Evolutionary conservation across 2,888 invertebrate species (phyloP), one percentile per base, ranked within the genome.

Genomic region (Cephus nigrinus): DNA sequence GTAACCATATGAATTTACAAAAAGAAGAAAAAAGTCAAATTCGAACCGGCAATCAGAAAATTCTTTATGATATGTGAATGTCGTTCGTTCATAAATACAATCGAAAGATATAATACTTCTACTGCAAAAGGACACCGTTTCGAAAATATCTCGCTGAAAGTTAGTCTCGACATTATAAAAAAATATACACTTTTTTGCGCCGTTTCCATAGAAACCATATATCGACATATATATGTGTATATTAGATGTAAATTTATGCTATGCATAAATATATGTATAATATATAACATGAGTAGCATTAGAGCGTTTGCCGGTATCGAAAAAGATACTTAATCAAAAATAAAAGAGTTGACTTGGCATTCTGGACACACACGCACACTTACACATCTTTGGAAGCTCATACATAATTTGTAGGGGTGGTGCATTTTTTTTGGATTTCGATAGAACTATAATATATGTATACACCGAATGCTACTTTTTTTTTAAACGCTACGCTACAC

Each of bases 311-410:
- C 55, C 55, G 55, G 55, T 15, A 23, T 55, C 55, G 23, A 23
- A 9, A 55, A 23, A 9, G 9, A 55, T 55, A 23, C 9, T 12
- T 11, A 71, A 31, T 9, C 31, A 15, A 80, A 80, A 78, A 81
- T 77, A 75, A 80, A 82, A 82, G 71, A 31, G 86, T 88, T 88
- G 88, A 85, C 88, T 88, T 85, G 86, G 86, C 86, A 84, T 86
- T 81, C 81, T 83, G 84, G 83, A 82, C 85, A 83, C 80, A 84
- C 80, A 82, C 82, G 79, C 81, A 84, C 83, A 80, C 23, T 23
- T 86, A 85, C 82, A 85, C 83, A 84, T 84, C 81, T 84, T 55
- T 85, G 83, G 86, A 89, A 90, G 88, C 87, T 88, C 89, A 82
- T 88, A 89, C 80, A 84, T 84, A 80, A 83, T 84, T 84, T 82